Base-by-base conservation (phyloP, 2,888 invertebrate species). In the Leptodirus hochenwartii region DNA sequence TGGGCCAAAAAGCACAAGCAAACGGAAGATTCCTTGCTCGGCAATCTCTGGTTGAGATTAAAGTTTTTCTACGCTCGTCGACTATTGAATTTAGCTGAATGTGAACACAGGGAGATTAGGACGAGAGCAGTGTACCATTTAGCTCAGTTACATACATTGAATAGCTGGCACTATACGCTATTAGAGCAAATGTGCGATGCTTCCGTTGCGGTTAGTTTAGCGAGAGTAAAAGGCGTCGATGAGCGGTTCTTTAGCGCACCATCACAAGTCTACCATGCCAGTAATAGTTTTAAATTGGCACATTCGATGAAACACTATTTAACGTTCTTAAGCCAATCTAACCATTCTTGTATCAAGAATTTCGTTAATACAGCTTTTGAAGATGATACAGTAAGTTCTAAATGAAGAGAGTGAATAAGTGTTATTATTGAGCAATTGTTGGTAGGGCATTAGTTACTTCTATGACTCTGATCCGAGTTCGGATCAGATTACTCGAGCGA, bases 101-200 rank as follows among this genome's bases (percentile, higher is more conserved):
- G 62, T 36, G 74, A 75, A n/a, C 62, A 62, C 36, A 59, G 56
- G 36, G 57, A 61, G 30, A 67, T 75, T 38, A 61, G 72, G 5
- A 57, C 64, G 27, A 64, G 67, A 43, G 78, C 80, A 2, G 53
- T 79, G 1, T 59, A 66, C 29, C 66, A 69, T 34, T 54, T 81
- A 10, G 69, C 72, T 2, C 59, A 62, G 17, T 64, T 78, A 38
- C 71, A 69, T 46, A 64, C 70, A 44, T 61, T 77, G 24, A 47
- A 51, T 27, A 39, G 47, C 31, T 55, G 54, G 52, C 54, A 57
- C 37, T 54, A 44, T 39, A 45, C 48, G 29, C 71, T 77, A 43
- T 61, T 88, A 34, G 80, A 87, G 4, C 81, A 84, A 54, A 73
- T 77, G 38, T 64, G 80, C 41, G 78, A 84, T 56, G 64, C 69